phyloP scores from a whole-genome alignment of 92 coral and sea anemone genomes.

The Porites cylindrica region DNA sequence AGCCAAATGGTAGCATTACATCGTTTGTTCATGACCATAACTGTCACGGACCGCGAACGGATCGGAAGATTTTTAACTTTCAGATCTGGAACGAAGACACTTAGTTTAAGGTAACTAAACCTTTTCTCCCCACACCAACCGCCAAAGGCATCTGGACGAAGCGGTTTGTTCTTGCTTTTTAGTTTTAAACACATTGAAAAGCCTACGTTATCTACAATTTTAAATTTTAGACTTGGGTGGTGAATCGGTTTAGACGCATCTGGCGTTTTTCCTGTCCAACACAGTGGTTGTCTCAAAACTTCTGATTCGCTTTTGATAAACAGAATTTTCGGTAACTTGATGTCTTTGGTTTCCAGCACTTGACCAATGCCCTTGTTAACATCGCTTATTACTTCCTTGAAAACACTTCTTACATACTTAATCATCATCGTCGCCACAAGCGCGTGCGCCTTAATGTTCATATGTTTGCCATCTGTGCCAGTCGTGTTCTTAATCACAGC shows the following conservation, averaged over 20 bases:
- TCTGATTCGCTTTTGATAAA: constrained; percentile 6
- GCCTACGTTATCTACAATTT: constrained; percentile 23
- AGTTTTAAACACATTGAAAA: background rate
- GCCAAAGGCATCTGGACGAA: constrained; percentile 32
- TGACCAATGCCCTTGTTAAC: background rate
- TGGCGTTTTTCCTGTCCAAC: constrained; percentile 79
- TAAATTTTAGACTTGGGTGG: constrained; percentile 40
- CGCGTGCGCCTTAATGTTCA: constrained; percentile 66
- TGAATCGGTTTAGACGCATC: constrained; percentile 25
- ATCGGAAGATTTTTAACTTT: background rate
- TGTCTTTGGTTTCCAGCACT: background rate
- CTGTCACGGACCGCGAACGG: constrained; percentile 51
- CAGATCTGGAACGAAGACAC: constrained; percentile 11
- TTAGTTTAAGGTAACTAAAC: constrained; percentile 36
- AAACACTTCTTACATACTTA: constrained; percentile 22
- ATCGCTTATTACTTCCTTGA: background rate
- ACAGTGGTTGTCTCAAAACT: constrained; percentile 48
- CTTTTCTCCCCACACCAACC: constrained; percentile 58
- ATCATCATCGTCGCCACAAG: constrained; percentile 61
- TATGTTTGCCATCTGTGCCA: constrained; percentile 58
- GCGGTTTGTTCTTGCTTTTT: background rate
- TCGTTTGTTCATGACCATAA: constrained; percentile 12
- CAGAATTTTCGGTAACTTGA: background rate
- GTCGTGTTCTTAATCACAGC: constrained; percentile 30
- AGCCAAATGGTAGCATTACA: constrained; percentile 57